Conservation (phyloP, 1,140 invertebrate species). For the Portunus trituberculatus region DNA sequence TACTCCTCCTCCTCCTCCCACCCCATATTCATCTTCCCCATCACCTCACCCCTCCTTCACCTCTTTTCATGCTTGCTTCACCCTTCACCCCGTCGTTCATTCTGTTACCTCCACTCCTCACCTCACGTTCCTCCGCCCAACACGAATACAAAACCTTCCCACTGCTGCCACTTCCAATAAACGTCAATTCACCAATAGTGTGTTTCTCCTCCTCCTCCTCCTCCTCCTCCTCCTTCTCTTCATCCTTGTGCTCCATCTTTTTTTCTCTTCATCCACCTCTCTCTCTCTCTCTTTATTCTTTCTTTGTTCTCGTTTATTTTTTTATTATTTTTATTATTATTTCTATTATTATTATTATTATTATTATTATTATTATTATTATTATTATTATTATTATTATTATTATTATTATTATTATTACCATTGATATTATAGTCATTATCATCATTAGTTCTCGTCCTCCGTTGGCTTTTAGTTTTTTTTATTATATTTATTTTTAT, state of each 20-base stretch:
- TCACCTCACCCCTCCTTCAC: background rate
- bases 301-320: background rate
- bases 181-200: background rate
- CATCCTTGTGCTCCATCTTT: background rate
- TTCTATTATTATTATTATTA: background rate
- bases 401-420: too few species aligned
- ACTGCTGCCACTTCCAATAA: background rate
- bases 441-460: too few species aligned
- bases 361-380: too few species aligned
- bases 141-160: background rate
- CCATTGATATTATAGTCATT: too few species aligned
- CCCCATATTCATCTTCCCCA: too few species aligned
- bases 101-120: background rate
- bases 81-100: background rate
- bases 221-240: background rate
- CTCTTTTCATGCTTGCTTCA: background rate
- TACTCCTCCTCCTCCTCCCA: too few species aligned
- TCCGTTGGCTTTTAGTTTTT: too few species aligned
- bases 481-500: background rate
- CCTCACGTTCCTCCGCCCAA: background rate
- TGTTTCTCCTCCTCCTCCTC: background rate
- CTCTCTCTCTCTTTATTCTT: background rate
- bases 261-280: background rate
- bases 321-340: background rate
- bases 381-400: too few species aligned